Conservation (phyloP, 1,140 invertebrate species). For the Sitophilus oryzae region DNA sequence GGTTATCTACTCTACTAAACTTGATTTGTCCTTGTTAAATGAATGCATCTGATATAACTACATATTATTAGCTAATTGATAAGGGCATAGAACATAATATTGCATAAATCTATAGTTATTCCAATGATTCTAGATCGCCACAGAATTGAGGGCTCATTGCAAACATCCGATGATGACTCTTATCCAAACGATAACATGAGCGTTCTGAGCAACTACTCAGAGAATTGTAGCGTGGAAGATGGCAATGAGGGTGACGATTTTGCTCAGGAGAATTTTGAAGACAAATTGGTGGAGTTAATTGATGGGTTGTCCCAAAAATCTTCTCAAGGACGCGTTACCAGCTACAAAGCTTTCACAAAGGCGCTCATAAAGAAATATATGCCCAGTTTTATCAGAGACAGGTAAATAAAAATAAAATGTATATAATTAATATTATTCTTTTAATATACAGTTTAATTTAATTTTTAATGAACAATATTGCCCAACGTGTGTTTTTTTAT, state of each 20-base stretch:
- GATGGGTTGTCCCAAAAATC: constrained; percentile 83
- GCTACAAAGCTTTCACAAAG: constrained; percentile 65
- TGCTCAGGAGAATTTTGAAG: constrained; percentile 75
- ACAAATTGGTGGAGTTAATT: constrained; percentile 78
- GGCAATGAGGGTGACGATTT: constrained; percentile 52
- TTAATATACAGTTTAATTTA: too few species aligned
- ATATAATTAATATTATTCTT: too few species aligned
- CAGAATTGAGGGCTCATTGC: constrained; percentile 27
- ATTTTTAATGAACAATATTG: too few species aligned
- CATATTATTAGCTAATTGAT: too few species aligned
- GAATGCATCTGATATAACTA: too few species aligned
- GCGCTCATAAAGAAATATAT: constrained; percentile 75
- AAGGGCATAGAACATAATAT: too few species aligned
- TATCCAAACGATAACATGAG: constrained; percentile 65
- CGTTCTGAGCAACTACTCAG: constrained; percentile 57
- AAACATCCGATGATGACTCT: constrained; percentile 57
- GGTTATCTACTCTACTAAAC: too few species aligned
- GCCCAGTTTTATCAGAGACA: constrained; percentile 68
- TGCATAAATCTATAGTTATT: too few species aligned
- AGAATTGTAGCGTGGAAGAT: constrained; percentile 57
- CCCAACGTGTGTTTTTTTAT: too few species aligned
- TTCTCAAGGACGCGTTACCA: constrained; percentile 68
- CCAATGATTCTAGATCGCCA: constrained; percentile 31
- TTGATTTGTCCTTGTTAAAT: too few species aligned
- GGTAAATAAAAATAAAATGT: constrained; percentile 38